These are phyloP conservation scores for Gnathochromis pfefferi DNA, from an alignment of 2,113 vertebrate genomes.

Conservation along the genomic window DNA sequence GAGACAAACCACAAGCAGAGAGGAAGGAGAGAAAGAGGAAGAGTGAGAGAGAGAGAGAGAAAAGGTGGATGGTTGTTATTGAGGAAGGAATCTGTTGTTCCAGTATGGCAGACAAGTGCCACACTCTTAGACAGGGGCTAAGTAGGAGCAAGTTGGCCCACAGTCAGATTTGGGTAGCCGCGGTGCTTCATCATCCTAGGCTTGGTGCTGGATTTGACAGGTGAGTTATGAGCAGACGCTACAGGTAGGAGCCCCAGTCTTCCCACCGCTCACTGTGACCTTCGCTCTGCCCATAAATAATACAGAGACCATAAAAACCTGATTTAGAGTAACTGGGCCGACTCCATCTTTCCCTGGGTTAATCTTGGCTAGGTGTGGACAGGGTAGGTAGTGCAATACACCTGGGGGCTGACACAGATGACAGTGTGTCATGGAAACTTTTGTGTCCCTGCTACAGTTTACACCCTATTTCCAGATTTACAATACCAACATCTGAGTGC, in stretches of 20 bases:
- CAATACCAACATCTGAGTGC: background rate
- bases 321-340: slow-evolving; percentile 51
- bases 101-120: slow-evolving; percentile 27
- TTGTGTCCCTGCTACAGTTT: background rate
- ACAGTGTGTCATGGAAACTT: background rate
- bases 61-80: slow-evolving; percentile 8
- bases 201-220: slow-evolving; percentile 44
- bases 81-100: slow-evolving; percentile 26
- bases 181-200: slow-evolving; percentile 58
- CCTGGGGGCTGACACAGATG: background rate
- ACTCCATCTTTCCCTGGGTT: background rate
- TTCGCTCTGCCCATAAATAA: slow-evolving; percentile 65
- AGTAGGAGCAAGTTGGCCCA: slow-evolving; percentile 56
- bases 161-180: slow-evolving; percentile 40
- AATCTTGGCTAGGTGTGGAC: background rate
- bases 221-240: slow-evolving; percentile 59
- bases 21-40: background rate
- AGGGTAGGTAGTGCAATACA: background rate
- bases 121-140: slow-evolving; percentile 46
- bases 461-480: background rate
- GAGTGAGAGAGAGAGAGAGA: background rate
- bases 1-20: background rate
- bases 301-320: slow-evolving; percentile 41
- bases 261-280: slow-evolving; percentile 50
- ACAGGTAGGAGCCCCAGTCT: slow-evolving; percentile 53